Evolutionary conservation across 2,113 vertebrate genomes (phyloP), one percentile per base, ranked within the genome.

Genomic region (Ameiurus melas): DNA sequence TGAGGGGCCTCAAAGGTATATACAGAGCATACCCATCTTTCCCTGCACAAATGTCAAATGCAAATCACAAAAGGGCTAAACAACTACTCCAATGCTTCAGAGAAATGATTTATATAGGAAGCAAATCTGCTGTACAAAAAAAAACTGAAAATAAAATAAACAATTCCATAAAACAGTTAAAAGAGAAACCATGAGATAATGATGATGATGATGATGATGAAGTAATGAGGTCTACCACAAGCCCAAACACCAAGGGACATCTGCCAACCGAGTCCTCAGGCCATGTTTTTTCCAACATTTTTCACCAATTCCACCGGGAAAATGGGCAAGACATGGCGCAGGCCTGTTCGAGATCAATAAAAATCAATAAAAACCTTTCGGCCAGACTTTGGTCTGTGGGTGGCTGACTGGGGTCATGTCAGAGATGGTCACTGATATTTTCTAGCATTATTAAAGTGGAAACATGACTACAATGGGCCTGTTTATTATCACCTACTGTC

Each of bases 111-210:
- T 87, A 71, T 58, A 30, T 25, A 73, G 85, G 66, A 82, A 89
- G 17, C 30, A 55, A 60, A 82, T 81, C 27, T 71, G 71, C 85
- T 88, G 81, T 51, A 39, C 73, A 89, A 83, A 88, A 77, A 68
- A 87, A 81, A 87, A 62, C 43, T n/a, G 27, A 89, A 88, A 85
- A 86, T 47, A 83, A 89, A 89, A 89, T 91, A 92, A 85, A 90
- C 57, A 89, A 90, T 66, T 53, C n/a, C 20, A 58, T 62, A 70
- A 84, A 89, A 79, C 43, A 66, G 75, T 73, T 85, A 89, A 90
- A 82, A 60, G 73, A 73, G 30, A 27, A 85, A 89, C 25, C 60
- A 73, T 73, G 64, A 87, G 51, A 80, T 78, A 53, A 81, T 81
- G 66, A 62, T 85, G 71, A 81, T 81, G 66, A 68, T 85, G 68